Conservation (phyloP, 1,140 invertebrate species). For the Oedothorax gibbosus region DNA sequence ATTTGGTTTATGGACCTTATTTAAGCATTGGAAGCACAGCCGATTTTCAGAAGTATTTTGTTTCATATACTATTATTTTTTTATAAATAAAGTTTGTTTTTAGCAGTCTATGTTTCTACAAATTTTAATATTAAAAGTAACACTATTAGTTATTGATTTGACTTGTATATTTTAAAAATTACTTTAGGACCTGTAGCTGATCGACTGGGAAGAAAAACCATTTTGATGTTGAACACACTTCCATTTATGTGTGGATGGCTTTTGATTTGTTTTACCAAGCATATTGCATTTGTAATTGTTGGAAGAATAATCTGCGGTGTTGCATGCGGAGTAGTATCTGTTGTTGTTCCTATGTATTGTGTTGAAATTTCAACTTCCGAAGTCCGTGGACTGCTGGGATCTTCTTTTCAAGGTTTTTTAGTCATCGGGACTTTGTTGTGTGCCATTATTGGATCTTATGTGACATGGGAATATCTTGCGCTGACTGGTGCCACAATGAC, state of each 20-base stretch:
- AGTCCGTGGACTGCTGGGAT: slow-evolving; percentile 43
- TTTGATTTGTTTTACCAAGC: slow-evolving; percentile 3
- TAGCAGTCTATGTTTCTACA: no score
- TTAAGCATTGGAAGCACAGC: no score
- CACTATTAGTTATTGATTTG: no score
- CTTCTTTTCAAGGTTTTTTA: slow-evolving; percentile 36
- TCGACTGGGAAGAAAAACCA: slow-evolving; percentile 78
- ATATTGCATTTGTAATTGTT: not conserved
- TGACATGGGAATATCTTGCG: slow-evolving; percentile 21
- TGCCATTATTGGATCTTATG: slow-evolving; percentile 11
- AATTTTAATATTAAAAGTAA: no score
- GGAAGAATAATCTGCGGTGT: slow-evolving; percentile 66
- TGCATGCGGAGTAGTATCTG: slow-evolving; percentile 33
- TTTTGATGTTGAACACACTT: slow-evolving; percentile 78
- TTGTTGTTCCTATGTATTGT: slow-evolving; percentile 59
- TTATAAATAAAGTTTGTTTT: no score
- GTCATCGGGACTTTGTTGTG: slow-evolving; percentile 31
- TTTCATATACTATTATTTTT: no score
- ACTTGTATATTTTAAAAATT: no score
- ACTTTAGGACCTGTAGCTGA: slow-evolving; percentile 77
- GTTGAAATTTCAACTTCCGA: slow-evolving; percentile 61
- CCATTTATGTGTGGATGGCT: slow-evolving; percentile 73
- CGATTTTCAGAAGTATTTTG: no score
- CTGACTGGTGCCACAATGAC: slow-evolving; percentile 18
- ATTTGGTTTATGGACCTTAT: no score